Evolutionary conservation across 2,113 vertebrate genomes (phyloP).

Genomic region (human (Homo sapiens)): DNA sequence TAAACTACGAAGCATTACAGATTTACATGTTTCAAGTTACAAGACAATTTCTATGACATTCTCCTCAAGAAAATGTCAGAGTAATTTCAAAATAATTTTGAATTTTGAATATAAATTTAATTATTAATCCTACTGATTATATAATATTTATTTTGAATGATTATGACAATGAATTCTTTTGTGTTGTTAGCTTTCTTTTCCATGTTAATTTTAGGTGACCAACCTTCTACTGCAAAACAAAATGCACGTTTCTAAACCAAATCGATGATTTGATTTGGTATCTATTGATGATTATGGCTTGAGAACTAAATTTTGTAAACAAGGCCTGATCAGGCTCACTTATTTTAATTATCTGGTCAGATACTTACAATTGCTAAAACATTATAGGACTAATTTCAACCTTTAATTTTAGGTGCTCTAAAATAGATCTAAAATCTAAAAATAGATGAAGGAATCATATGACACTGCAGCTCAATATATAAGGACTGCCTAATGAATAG

Average conservation of each 20-base stretch:
- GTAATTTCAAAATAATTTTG: slow-evolving; percentile 41
- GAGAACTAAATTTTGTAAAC: slow-evolving; percentile 37
- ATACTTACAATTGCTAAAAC: slow-evolving; percentile 30
- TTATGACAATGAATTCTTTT: not conserved
- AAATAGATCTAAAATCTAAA: not conserved
- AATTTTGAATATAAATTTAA: slow-evolving; percentile 42
- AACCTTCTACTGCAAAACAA: slow-evolving; percentile 25
- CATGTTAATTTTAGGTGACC: slow-evolving; percentile 43
- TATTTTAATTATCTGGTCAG: slow-evolving; percentile 26
- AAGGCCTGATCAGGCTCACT: not conserved
- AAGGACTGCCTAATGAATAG: slow-evolving; percentile 1
- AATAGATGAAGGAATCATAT: not conserved
- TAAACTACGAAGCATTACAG: slow-evolving; percentile 4
- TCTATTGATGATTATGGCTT: slow-evolving; percentile 38
- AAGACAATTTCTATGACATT: not conserved
- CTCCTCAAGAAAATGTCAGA: not conserved
- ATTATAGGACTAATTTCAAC: slow-evolving; percentile 36
- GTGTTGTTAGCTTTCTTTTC: slow-evolving; percentile 19
- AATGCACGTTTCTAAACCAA: slow-evolving; percentile 47
- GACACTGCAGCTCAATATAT: not conserved
- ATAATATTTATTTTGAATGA: slow-evolving; percentile 10
- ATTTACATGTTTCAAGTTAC: not conserved
- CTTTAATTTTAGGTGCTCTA: slow-evolving; percentile 8
- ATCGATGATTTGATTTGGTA: slow-evolving; percentile 5
- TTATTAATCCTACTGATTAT: not conserved